Evolutionary conservation across 1,140 invertebrate genomes (phyloP).

Genomic region (Mycetomoellerius zeteki): DNA sequence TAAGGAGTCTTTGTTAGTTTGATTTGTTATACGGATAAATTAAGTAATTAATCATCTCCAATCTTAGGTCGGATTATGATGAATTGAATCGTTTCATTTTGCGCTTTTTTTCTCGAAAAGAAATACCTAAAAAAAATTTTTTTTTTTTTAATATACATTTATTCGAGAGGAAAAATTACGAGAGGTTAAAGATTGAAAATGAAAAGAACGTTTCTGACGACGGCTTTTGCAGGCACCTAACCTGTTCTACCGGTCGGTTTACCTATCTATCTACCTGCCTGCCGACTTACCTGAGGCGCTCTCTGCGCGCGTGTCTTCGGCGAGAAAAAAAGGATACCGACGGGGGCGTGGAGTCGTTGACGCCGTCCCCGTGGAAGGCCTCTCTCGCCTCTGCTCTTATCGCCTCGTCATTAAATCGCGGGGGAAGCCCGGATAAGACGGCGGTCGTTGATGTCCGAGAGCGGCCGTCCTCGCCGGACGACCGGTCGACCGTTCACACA

Average conservation of each 20-base stretch:
- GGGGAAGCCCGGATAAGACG: neutral
- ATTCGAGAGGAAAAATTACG: neutral
- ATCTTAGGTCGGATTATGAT: neutral
- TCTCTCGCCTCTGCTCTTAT: conserved; percentile 42
- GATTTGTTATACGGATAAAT: no score
- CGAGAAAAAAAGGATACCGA: conserved; percentile 60
- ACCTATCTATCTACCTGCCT: conserved; percentile 29
- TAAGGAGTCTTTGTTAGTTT: no score
- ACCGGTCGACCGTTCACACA: no score
- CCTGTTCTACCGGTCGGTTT: conserved; percentile 75
- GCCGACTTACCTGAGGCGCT: conserved; percentile 67
- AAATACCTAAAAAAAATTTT: neutral
- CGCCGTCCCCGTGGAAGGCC: conserved; percentile 46
- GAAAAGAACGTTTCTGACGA: neutral
- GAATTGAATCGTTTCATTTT: neutral
- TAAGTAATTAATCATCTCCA: neutral
- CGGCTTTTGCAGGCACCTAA: conserved; percentile 69
- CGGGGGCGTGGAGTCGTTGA: conserved; percentile 69
- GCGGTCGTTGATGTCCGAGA: neutral
- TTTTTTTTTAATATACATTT: neutral
- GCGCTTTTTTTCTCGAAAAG: no score
- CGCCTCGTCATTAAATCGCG: conserved; percentile 51
- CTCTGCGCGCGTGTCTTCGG: conserved; percentile 69
- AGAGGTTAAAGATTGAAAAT: neutral
- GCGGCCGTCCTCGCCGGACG: neutral